phyloP scores from a whole-genome alignment of 2,888 invertebrate species.

The Chorisops tibialis region DNA sequence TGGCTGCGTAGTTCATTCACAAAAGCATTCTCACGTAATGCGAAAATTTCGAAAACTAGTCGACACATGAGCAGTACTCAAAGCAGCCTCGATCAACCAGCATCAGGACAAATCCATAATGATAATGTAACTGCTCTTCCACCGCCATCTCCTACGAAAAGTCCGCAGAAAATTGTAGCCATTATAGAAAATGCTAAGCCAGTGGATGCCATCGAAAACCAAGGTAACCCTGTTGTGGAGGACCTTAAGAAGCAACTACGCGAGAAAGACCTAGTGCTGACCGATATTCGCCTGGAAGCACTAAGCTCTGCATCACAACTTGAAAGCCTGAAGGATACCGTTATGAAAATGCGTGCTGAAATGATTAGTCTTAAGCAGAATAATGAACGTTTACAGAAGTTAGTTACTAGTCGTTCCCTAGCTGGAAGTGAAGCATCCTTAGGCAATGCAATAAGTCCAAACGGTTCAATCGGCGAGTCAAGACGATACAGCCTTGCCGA shows the following conservation, averaged over 20 bases:
- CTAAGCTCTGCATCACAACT: slow-evolving; percentile 95
- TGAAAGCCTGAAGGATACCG: slow-evolving; percentile 93
- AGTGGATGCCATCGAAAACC: slow-evolving; percentile 50
- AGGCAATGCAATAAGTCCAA: slow-evolving; percentile 53
- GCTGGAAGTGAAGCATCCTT: slow-evolving; percentile 63
- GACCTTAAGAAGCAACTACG: slow-evolving; percentile 89
- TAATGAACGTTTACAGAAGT: slow-evolving; percentile 87
- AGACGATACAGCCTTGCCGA: slow-evolving; percentile 61
- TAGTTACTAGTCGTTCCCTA: slow-evolving; percentile 68
- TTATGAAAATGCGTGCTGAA: slow-evolving; percentile 92
- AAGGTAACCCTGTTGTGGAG: slow-evolving; percentile 58
- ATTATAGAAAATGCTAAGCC: slow-evolving; percentile 53
- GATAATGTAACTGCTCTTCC: slow-evolving; percentile 43
- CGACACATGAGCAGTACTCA: slow-evolving; percentile 41
- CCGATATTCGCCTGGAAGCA: slow-evolving; percentile 94
- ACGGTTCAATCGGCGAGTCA: slow-evolving; percentile 55
- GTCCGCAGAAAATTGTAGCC: slow-evolving; percentile 53
- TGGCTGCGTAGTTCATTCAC: slow-evolving; percentile 97
- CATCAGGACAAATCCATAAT: slow-evolving; percentile 19
- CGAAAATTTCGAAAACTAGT: slow-evolving; percentile 70
- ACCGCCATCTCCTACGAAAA: slow-evolving; percentile 48
- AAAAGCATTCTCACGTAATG: slow-evolving; percentile 90
- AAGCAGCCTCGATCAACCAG: slow-evolving; percentile 44
- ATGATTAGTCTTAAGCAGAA: slow-evolving; percentile 96
- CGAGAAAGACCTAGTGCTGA: slow-evolving; percentile 93